Evolutionary conservation across 2,888 invertebrate species (phyloP), one percentile per base, ranked within the genome.

Genomic region (Amphiduros pacificus): DNA sequence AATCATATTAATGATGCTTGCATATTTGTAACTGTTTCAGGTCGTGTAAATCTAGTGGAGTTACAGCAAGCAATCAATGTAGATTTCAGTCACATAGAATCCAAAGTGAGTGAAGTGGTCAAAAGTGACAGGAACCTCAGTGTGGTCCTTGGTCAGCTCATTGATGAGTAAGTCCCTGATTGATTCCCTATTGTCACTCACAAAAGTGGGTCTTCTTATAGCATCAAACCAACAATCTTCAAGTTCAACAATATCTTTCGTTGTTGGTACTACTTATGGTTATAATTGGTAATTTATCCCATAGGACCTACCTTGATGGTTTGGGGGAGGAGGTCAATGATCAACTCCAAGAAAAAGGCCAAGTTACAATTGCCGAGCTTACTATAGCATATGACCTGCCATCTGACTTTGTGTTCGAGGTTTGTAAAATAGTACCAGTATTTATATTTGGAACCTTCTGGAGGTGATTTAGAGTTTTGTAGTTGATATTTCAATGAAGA

Each of bases 291-390:
- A n/a, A n/a, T n/a, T n/a, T n/a, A n/a, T n/a, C n/a, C n/a, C n/a
- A 26, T 63, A 84, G 89, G 72, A 87, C 87, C 59, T 98, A 97
- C 78, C 86, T 92, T 62, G 88, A 88, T 65, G 88, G 88, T 76
- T 87, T 97, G 70, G 91, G 93, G 2, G 89, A 91, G 74, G 95
- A 96, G 63, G 73, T 98, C n/a, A 95, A 97, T 85, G 94, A 96
- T 77, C 91, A 90, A 74, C 84, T 98, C 6, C 87, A 88, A 69
- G 90, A 93, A 73, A 88, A 89, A 75, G 98, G 98, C 11, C 76
- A 78, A 63, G 71, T 96, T 53, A 90, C 90, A 62, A 87, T 97
- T 11, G 88, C 90, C 27, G 94, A 97, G 74, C 85, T 98, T 63
- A 92, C 94, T 0, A 87, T 93, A 63, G 88, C 89, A 58, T 96